phyloP scores from a whole-genome alignment of 2,113 vertebrate genomes.

The Suricata suricatta region DNA sequence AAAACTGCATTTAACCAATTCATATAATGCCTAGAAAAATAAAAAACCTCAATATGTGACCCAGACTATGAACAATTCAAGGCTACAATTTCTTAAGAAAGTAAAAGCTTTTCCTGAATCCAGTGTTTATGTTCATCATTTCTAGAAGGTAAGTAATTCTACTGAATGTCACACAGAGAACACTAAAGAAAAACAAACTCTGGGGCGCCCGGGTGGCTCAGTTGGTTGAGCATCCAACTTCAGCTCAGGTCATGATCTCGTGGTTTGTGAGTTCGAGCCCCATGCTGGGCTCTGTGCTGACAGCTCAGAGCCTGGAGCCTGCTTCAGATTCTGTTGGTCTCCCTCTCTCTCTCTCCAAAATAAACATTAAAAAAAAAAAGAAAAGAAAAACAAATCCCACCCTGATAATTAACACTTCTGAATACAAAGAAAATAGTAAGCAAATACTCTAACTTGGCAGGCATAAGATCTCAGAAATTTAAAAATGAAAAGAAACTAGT shows the following conservation, averaged over 20 bases:
- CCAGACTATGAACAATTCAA: background rate
- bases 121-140: background rate
- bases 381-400: background rate
- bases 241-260: too few species aligned
- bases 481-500: background rate
- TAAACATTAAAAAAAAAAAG: too few species aligned
- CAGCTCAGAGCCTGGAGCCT: too few species aligned
- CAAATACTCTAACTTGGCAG: background rate
- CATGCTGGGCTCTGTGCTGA: too few species aligned
- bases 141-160: background rate
- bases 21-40: constrained; percentile 92
- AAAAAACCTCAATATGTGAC: background rate
- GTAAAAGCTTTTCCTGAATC: background rate
- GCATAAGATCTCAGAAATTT: background rate
- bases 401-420: background rate
- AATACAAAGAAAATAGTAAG: background rate
- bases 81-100: background rate
- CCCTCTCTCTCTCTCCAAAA: too few species aligned
- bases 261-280: too few species aligned
- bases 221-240: too few species aligned
- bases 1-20: constrained; percentile 97
- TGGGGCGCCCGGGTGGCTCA: too few species aligned
- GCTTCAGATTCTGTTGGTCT: too few species aligned
- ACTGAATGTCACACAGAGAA: background rate
- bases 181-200: constrained; percentile 12